Percentiles rank a stretch among this genome's conserved stretches.
Evolutionary conservation across 2,113 vertebrate species (phyloP).

Genomic region (Apodemus sylvaticus): DNA sequence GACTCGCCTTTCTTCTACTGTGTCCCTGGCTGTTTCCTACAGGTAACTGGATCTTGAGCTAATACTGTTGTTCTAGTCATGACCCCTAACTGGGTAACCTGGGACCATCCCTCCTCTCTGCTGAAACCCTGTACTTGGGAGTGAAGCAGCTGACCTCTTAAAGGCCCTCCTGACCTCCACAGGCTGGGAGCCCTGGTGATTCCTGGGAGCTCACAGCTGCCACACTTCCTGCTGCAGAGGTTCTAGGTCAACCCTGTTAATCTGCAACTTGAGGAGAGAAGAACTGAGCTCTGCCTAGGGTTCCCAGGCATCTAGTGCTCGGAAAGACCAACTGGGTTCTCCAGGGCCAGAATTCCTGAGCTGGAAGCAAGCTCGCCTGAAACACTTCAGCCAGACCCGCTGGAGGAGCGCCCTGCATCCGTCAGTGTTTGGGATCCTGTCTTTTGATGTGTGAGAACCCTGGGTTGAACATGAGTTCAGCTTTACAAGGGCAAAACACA

Average conservation of each 20-base stretch:
- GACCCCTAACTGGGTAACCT: not conserved
- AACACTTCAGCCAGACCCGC: not conserved
- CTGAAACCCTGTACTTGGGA: not conserved
- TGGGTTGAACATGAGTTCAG: not conserved
- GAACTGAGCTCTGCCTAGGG: not conserved
- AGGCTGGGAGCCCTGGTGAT: not conserved
- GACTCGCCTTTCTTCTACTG: slow-evolving; percentile 69
- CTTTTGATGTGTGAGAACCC: not conserved
- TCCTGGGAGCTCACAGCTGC: not conserved
- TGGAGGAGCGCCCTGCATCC: not conserved
- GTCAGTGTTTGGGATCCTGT: not conserved
- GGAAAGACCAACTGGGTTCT: not conserved
- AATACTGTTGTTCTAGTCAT: not conserved
- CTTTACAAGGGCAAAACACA: not conserved
- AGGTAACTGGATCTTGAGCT: not conserved
- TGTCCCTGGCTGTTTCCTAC: not conserved
- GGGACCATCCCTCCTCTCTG: not conserved
- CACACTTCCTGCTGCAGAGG: not conserved
- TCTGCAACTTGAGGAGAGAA: not conserved
- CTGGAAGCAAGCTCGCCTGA: not conserved
- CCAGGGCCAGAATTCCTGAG: not conserved
- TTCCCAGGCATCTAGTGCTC: not conserved
- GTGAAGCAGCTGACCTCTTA: not conserved
- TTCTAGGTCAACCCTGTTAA: no score
- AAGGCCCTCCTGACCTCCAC: not conserved